phyloP scores from a whole-genome alignment of 2,113 vertebrate species.

The Caranx ignobilis region DNA sequence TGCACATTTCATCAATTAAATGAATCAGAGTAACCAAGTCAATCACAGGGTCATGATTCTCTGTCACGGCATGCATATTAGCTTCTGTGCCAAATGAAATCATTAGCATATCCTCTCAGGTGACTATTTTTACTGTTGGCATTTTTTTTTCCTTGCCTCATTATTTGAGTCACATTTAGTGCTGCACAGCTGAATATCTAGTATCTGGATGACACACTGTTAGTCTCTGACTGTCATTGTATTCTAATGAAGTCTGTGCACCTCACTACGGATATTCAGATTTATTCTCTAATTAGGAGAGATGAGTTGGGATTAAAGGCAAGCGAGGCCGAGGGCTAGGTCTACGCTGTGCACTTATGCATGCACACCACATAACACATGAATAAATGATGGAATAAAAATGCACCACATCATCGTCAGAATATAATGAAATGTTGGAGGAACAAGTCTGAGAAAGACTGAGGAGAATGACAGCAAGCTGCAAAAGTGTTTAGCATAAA shows the following conservation, averaged over 20 bases:
- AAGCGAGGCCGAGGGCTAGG: background rate
- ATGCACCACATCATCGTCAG: conserved; percentile 36
- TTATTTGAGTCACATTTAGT: conserved; percentile 26
- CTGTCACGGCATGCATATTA: conserved; percentile 43
- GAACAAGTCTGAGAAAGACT: background rate
- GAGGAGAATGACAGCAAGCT: background rate
- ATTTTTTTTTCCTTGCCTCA: background rate
- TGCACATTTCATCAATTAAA: conserved; percentile 31
- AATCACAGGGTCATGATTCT: conserved; percentile 19
- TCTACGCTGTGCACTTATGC: conserved; percentile 19
- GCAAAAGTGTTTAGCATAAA: background rate
- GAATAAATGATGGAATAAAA: conserved; percentile 54
- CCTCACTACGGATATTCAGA: conserved; percentile 30
- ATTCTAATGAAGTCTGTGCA: conserved; percentile 4
- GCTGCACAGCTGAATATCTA: background rate
- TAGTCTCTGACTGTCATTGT: conserved; percentile 1
- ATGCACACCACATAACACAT: conserved; percentile 29
- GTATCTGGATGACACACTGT: background rate
- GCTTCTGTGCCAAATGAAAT: conserved; percentile 50
- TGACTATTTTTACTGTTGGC: background rate
- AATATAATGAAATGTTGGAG: conserved; percentile 28
- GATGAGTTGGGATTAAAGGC: conserved; percentile 46
- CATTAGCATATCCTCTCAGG: conserved; percentile 28
- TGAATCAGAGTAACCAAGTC: conserved; percentile 27
- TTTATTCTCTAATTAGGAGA: conserved; percentile 63